Evolutionary conservation across 2,888 invertebrate species (phyloP), one percentile per base, ranked within the genome.

Genomic region (Cephus runcator): DNA sequence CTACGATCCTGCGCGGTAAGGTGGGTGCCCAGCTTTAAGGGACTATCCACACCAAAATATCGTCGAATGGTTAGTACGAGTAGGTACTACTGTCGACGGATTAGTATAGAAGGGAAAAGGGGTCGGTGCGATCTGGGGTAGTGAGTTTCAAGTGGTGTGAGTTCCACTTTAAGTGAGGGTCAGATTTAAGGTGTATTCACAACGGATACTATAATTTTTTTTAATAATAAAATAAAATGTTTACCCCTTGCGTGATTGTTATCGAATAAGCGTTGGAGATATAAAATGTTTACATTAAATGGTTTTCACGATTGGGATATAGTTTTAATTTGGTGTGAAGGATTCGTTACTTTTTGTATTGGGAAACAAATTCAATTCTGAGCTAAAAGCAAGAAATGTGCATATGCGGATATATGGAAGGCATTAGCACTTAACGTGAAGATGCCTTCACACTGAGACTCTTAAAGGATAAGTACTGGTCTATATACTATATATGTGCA

Each of bases 1-100:
- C 87, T 85, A 81, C 84, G 88, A 88, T 85, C 84, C 87, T 88
- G 88, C 88, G 88, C 87, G 79, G 75, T 82, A 69, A 73, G 34
- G 69, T 35, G 30, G 15, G 6, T 12, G 23, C 23, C 40, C 56
- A 56, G 56, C 56, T 56, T 75, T 76, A 75, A 82, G 23, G 77
- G 73, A 34, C 69, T 78, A 78, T 78, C 76, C 71, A 75, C 76
- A 76, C 76, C 77, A 74, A 69, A 79, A 76, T 77, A 79, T 77
- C 69, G 73, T 77, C 73, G 76, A 73, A 73, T 56, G 56, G 56
- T 56, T 56, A 56, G 56, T 56, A 56, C 23, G 56, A 56, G 56
- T 56, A 9, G 56, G 56, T 56, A 40, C 23, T 56, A 56, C 56
- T 56, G 56, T 56, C 23, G 56, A 23, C 15, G 23, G 23, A 23